Base-by-base conservation (phyloP, 1,140 invertebrate genomes). In the Drosophila quadrilineata region DNA sequence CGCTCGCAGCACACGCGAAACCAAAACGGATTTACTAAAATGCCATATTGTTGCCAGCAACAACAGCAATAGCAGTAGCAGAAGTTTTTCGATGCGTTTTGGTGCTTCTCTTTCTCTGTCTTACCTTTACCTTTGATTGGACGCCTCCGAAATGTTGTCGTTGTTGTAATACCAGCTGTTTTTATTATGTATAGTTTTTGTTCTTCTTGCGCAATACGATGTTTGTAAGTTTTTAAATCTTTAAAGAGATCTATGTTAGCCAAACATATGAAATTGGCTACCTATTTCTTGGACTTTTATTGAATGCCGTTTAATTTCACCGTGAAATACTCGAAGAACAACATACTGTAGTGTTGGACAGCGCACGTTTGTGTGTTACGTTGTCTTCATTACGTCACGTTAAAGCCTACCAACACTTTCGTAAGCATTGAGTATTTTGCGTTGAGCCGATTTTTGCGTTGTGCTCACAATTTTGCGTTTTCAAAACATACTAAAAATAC, bases 11-110 rank as follows among this genome's bases (percentile, higher is more conserved):
- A 60, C 12, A 16, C 31, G 10, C 58, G 54, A 40, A 67, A 57
- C 67, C 66, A 22, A 59, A 66, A 60, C 70, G 67, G 74, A 62
- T 67, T 65, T 50, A 59, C 62, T 38, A 49, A 77, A 77, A 64
- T 76, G 63, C 35, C 71, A 60, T 71, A 82, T 82, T 82, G 76
- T 75, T 79, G 67, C 66, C 57, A 66, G 29, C 56, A 67, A 22
- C 63, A 53, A 31, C 45, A 33, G 54, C 31, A 54, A 43, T 52
- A 14, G 19, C 31, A 10, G 10, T 33, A 38, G 31, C 33, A 10
- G 14, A 8, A 33, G 24, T 6, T 41, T 52, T 43, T 41, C 16
- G 19, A 8, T 35, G 31, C n/a, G n/a, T n/a, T 43, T 64, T 57
- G 24, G 12, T 64, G 29, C 36, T 54, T 35, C 33, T 40, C 35